These are phyloP conservation scores for Erynnis tages DNA, from an alignment of 2,888 invertebrate genomes.

Conservation along the genomic window DNA sequence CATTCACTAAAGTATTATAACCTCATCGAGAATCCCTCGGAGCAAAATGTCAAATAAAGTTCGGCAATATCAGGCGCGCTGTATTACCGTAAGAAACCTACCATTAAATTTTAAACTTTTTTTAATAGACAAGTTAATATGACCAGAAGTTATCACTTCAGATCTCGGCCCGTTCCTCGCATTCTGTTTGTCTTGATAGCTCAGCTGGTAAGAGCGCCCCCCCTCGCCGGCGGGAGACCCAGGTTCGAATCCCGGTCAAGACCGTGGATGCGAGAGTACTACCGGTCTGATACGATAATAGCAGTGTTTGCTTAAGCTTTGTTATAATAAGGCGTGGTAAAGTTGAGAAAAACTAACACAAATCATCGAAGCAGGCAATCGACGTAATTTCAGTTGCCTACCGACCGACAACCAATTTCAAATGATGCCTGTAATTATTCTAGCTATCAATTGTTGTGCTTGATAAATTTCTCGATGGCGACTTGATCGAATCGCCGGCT, in stretches of 20 bases:
- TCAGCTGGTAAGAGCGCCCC: constrained; percentile 77
- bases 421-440: constrained; percentile 23
- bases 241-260: constrained; percentile 81
- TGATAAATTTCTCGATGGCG: constrained; percentile 68
- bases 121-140: not conserved
- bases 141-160: not conserved
- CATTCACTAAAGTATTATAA: too few relatives aligned
- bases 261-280: constrained; percentile 61
- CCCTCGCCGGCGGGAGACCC: constrained; percentile 62
- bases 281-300: constrained; percentile 36
- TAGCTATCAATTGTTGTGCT: constrained; percentile 40
- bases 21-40: too few relatives aligned
- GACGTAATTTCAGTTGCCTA: not conserved
- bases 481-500: constrained; percentile 70
- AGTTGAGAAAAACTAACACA: not conserved
- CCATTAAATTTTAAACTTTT: too few relatives aligned
- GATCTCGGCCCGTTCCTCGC: constrained; percentile 46
- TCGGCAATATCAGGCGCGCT: constrained; percentile 34
- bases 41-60: constrained; percentile 40
- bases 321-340: not conserved
- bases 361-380: not conserved
- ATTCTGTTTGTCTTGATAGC: constrained; percentile 79
- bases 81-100: too few relatives aligned
- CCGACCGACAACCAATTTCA: constrained; percentile 2
- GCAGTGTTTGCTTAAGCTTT: not conserved